phyloP scores from a whole-genome alignment of 2,797 vertebrate genomes.

The Xenentodon cancila region DNA sequence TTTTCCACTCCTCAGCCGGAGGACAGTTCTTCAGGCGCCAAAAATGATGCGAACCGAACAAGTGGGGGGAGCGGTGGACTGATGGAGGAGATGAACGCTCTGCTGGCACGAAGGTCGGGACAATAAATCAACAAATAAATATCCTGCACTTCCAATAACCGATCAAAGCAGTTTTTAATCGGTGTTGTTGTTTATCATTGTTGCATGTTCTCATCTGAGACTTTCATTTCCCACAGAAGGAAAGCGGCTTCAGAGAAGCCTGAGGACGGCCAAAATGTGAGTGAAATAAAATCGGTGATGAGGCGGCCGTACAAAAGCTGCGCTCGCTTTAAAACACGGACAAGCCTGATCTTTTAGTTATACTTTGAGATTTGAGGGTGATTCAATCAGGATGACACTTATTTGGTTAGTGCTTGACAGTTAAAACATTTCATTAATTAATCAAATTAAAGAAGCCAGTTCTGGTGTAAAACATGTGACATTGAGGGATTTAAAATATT shows the following conservation, averaged over 20 bases:
- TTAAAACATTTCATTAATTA: too few species aligned
- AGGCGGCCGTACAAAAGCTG: neutral
- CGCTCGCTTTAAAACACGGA: too few species aligned
- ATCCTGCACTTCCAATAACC: too few species aligned
- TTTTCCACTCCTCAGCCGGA: constrained; percentile 82
- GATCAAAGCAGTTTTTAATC: neutral
- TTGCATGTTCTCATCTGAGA: constrained; percentile 49
- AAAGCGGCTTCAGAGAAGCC: constrained; percentile 96
- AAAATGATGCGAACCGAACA: constrained; percentile 92
- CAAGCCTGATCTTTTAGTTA: too few species aligned
- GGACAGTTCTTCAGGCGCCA: constrained; percentile 83
- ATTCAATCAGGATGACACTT: too few species aligned
- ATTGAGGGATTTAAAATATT: too few species aligned
- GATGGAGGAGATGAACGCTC: constrained; percentile 99
- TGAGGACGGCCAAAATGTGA: constrained; percentile 95
- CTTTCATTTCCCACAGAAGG: constrained; percentile 84
- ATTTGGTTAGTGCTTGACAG: too few species aligned
- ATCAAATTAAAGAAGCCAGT: too few species aligned
- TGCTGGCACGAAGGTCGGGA: constrained; percentile 94
- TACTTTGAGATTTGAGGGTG: too few species aligned
- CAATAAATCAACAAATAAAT: neutral
- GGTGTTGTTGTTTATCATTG: neutral
- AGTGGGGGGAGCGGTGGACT: constrained; percentile 94
- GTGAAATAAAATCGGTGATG: constrained; percentile 45
- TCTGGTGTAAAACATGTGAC: too few species aligned